Conservation (phyloP, 2,888 invertebrate genomes). For the Andrena bicolor region DNA sequence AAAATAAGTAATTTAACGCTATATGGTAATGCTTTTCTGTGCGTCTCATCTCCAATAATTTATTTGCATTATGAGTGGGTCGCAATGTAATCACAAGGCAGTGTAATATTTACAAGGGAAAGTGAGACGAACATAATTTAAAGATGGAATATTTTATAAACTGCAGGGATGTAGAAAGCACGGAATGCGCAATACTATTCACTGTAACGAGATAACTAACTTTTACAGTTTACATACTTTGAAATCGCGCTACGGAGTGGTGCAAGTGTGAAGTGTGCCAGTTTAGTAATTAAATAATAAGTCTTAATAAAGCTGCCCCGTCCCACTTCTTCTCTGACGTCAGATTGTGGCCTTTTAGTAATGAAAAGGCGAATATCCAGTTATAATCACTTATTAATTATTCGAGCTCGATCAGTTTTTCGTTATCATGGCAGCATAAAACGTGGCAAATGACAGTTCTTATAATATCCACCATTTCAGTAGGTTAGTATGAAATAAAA, state of each 20-base stretch:
- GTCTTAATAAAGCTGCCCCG: conserved; percentile 13
- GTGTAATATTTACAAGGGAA: too few species aligned
- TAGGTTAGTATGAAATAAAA: background rate
- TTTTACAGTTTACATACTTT: background rate
- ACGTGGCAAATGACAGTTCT: background rate
- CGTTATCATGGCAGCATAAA: background rate
- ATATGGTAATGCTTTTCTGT: too few species aligned
- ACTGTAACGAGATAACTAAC: background rate
- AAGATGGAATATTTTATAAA: background rate
- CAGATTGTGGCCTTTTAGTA: conserved; percentile 15
- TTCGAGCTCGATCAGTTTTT: background rate
- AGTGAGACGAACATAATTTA: background rate
- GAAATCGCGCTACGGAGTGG: background rate
- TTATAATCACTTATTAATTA: conserved; percentile 36
- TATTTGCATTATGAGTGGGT: too few species aligned
- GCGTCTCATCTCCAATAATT: too few species aligned
- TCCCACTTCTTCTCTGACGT: conserved; percentile 35
- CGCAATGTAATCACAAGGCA: too few species aligned
- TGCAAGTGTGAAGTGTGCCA: conserved; percentile 5
- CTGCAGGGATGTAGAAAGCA: background rate
- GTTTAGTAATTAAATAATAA: conserved; percentile 37
- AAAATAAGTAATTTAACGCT: too few species aligned
- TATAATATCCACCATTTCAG: background rate
- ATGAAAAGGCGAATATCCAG: background rate
- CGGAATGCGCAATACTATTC: background rate